Percentiles rank a stretch among this genome's conserved stretches.
These are phyloP conservation scores for Parazoanthus atlanticus DNA, from an alignment of 92 coral and sea anemone species.

Conservation along the genomic window DNA sequence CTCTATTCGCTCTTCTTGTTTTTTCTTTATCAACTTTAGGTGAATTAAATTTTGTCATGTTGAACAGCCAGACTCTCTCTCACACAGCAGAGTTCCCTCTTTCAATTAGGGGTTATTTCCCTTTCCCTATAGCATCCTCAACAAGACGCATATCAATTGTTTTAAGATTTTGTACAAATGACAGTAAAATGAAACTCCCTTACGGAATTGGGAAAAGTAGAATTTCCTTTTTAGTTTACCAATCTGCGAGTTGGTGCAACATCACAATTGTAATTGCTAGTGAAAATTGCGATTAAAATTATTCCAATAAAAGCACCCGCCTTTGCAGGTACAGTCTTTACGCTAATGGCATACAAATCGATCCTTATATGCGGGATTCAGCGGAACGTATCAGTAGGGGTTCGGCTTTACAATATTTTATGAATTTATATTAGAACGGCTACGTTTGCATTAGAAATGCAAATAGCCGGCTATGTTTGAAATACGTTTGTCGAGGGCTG, in stretches of 20 bases:
- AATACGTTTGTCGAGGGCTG: neutral
- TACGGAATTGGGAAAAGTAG: neutral
- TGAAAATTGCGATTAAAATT: constrained; percentile 6
- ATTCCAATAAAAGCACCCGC: neutral
- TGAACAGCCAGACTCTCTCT: neutral
- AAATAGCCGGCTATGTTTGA: constrained; percentile 10
- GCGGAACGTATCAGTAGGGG: constrained; percentile 17
- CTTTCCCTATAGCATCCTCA: neutral
- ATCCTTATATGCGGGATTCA: constrained; percentile 13
- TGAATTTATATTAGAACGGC: constrained; percentile 8
- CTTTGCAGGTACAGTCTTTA: constrained; percentile 14
- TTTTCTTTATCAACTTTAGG: constrained; percentile 30
- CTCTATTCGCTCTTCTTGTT: constrained; percentile 28
- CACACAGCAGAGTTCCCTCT: constrained; percentile 2
- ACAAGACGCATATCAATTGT: neutral
- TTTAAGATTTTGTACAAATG: neutral
- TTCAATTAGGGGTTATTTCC: neutral
- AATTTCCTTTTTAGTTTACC: neutral
- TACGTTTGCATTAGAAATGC: constrained; percentile 8
- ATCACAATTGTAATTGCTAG: neutral
- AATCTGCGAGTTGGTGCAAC: neutral
- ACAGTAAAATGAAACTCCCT: neutral
- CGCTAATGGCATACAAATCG: neutral
- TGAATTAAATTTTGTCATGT: constrained; percentile 18
- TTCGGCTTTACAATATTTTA: neutral